phyloP scores from a whole-genome alignment of 2,797 vertebrate genomes.

The Bucorvus abyssinicus region DNA sequence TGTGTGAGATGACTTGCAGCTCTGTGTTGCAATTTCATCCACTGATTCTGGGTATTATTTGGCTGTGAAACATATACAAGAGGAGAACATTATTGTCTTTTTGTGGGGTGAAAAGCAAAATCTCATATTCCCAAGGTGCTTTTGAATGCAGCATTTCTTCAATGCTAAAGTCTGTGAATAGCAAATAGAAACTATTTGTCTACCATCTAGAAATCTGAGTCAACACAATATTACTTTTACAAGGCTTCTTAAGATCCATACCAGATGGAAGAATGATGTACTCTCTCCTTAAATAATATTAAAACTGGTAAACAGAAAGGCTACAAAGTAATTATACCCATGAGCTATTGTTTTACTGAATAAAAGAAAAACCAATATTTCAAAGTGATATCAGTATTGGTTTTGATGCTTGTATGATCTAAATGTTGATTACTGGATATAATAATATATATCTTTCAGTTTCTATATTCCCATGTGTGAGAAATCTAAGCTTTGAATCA shows the following conservation, averaged over 20 bases:
- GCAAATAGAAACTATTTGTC: not conserved
- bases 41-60: not conserved
- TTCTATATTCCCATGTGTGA: not conserved
- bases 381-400: not conserved
- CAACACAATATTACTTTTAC: not conserved
- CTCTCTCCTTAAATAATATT: not conserved
- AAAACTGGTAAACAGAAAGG: not conserved
- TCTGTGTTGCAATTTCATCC: not conserved
- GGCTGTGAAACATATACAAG: not conserved
- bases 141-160: not conserved
- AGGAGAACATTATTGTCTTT: not conserved
- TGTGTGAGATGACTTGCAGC: not conserved
- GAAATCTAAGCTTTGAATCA: not conserved
- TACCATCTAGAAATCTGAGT: not conserved
- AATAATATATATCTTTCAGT: not conserved
- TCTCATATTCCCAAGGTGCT: rapidly evolving
- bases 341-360: not conserved
- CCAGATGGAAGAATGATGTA: not conserved
- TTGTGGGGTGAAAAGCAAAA: not conserved
- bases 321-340: not conserved
- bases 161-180: not conserved
- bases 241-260: not conserved
- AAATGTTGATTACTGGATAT: not conserved
- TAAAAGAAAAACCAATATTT: not conserved
- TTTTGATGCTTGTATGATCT: not conserved